These are phyloP conservation scores for Pleuronectes platessa DNA, from an alignment of 2,113 vertebrate genomes.

Conservation along the genomic window DNA sequence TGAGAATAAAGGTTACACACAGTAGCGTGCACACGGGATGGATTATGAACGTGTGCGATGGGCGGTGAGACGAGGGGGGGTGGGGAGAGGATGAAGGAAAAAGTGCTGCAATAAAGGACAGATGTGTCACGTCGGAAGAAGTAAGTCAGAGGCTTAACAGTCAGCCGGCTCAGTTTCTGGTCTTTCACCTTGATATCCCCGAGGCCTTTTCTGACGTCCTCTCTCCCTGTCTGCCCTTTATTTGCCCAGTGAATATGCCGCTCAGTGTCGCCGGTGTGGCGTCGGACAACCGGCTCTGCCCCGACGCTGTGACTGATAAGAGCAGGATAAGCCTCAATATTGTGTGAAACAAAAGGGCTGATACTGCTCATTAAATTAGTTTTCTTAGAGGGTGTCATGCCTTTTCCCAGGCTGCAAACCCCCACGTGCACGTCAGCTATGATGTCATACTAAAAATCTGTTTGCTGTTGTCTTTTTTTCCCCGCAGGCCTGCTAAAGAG, in stretches of 20 bases:
- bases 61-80: conserved; percentile 1
- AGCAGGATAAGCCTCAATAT: conserved; percentile 42
- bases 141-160: conserved; percentile 49
- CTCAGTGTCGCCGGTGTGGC: conserved; percentile 50
- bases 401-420: conserved; percentile 8
- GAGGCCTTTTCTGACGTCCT: conserved; percentile 8
- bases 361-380: neutral
- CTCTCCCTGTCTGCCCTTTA: conserved; percentile 37
- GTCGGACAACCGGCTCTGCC: conserved; percentile 31
- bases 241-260: conserved; percentile 56
- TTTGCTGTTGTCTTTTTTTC: conserved; percentile 26
- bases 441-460: conserved; percentile 47
- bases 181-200: conserved; percentile 49
- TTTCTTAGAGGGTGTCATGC: neutral
- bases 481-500: conserved; percentile 77
- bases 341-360: conserved; percentile 36
- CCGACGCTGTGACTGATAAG: conserved; percentile 57
- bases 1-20: neutral
- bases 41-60: conserved; percentile 8
- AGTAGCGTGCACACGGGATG: conserved; percentile 4
- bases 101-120: conserved; percentile 39
- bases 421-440: conserved; percentile 11
- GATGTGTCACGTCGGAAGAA: conserved; percentile 53
- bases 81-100: conserved; percentile 22
- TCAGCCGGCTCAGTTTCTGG: conserved; percentile 33